phyloP scores from a whole-genome alignment of 2,888 invertebrate genomes.

The Melinaea menophilus region DNA sequence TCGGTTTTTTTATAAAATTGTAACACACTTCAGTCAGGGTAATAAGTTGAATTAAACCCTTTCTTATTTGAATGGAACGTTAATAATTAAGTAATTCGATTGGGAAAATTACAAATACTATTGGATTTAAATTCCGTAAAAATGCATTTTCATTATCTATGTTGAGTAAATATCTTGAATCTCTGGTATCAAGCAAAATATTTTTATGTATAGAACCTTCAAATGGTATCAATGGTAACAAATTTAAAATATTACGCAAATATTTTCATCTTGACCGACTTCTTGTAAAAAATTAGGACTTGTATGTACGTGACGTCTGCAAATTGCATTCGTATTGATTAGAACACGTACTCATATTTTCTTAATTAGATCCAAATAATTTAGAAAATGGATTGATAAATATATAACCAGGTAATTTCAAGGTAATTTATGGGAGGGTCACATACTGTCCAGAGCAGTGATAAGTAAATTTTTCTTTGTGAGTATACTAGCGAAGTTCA shows the following conservation, averaged over 20 bases:
- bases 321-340: conserved; percentile 25
- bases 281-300: conserved; percentile 49
- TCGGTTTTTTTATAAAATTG: background rate
- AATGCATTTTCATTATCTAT: background rate
- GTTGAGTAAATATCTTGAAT: background rate
- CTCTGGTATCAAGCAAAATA: background rate
- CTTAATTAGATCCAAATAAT: conserved; percentile 20
- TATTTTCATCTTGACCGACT: conserved; percentile 56
- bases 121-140: background rate
- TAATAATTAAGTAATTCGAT: background rate
- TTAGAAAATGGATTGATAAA: conserved; percentile 16
- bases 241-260: conserved; percentile 46
- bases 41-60: background rate
- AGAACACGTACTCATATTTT: conserved; percentile 28
- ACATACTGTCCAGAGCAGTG: conserved; percentile 15
- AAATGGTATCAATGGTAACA: conserved; percentile 43
- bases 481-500: conserved; percentile 41
- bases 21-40: background rate
- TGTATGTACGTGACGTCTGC: conserved; percentile 41
- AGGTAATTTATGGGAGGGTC: conserved; percentile 32
- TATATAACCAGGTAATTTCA: conserved; percentile 21
- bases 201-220: background rate
- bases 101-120: background rate
- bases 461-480: conserved; percentile 41
- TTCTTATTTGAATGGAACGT: background rate